Evolutionary conservation across 2,113 vertebrate species (phyloP).

Genomic region (Hymenochirus boettgeri): DNA sequence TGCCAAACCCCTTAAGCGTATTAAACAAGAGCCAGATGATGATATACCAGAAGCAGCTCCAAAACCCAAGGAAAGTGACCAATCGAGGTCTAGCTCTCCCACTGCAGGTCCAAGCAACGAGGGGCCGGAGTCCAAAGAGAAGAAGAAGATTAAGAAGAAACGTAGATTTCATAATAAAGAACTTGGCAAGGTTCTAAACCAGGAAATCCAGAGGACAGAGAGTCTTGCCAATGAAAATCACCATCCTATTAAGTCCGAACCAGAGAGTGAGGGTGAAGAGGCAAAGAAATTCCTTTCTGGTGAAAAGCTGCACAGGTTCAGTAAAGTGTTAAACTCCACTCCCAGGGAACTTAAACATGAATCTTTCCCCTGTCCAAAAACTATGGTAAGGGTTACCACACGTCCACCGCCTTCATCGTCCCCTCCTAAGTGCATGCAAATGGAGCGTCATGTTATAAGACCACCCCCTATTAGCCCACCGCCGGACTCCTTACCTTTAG

Average conservation of each 20-base stretch:
- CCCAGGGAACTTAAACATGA: constrained; percentile 74
- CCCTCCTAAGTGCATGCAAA: constrained; percentile 86
- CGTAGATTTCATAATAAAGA: constrained; percentile 78
- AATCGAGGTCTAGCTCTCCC: constrained; percentile 74
- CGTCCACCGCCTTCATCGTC: constrained; percentile 78
- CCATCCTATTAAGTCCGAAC: constrained; percentile 78
- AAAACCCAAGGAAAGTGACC: constrained; percentile 69
- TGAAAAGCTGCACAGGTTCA: constrained; percentile 75
- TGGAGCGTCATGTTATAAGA: constrained; percentile 93
- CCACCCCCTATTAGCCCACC: constrained; percentile 93
- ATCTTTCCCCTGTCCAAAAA: constrained; percentile 70
- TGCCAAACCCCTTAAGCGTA: constrained; percentile 71
- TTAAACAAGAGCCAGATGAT: constrained; percentile 82
- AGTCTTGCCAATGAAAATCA: constrained; percentile 77
- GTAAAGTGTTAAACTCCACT: constrained; percentile 71
- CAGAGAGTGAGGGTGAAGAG: constrained; percentile 75
- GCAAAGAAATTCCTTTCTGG: constrained; percentile 67
- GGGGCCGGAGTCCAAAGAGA: constrained; percentile 67
- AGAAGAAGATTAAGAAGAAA: constrained; percentile 75
- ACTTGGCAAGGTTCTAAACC: constrained; percentile 82
- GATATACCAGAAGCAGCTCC: constrained; percentile 64
- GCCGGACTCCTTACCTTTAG: constrained; percentile 82
- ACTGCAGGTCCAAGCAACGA: constrained; percentile 78
- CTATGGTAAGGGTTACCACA: constrained; percentile 56
- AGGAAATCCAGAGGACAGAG: constrained; percentile 80